Evolutionary conservation across 2,113 vertebrate species (phyloP), one percentile per base, ranked within the genome.

Genomic region (Rhadina sibilatrix): DNA sequence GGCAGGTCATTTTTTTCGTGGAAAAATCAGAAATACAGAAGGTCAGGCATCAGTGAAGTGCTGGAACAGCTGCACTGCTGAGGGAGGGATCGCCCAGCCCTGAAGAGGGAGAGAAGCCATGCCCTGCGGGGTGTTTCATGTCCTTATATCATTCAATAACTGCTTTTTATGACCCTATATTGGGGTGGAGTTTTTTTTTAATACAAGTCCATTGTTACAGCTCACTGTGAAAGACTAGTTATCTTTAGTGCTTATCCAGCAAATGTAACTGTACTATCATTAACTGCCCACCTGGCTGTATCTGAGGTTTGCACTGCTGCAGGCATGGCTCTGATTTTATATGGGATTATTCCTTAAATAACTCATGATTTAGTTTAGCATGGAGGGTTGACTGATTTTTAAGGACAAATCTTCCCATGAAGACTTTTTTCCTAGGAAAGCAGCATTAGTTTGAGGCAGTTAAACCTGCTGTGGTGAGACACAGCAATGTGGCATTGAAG

Each of bases 351-450:
- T 70, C 33, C 59, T 85, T 72, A 82, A 86, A 69, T 85, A 91
- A 95, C 64, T 59, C 12, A 2, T 74, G 71, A 22, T 59, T 61
- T 75, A 63, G 30, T 75, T 80, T 9, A 74, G 63, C 12, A 0
- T 35, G 38, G 59, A 88, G 18, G 25, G 54, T 24, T 88, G 64
- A 40, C 68, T 94, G 61, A 37, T 80, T 93, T 96, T 89, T 65
- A 85, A 91, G 66, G 78, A 72, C 25, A 56, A 31, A 31, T 87
- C 70, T 84, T n/a, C 47, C 23, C 30, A 25, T 42, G 31, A 92
- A 76, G 63, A 53, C 21, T 19, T 40, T 60, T 90, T 83, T 72
- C 3, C 61, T n/a, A n/a, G 77, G 30, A 76, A 89, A 59, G 33
- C 6, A 50, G 30, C 31, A 12, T 79, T 72, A 75, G 40, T 38